Evolutionary conservation across 2,113 vertebrate genomes (phyloP), one percentile per base, ranked within the genome.

Genomic region (Pollimyrus isidori): DNA sequence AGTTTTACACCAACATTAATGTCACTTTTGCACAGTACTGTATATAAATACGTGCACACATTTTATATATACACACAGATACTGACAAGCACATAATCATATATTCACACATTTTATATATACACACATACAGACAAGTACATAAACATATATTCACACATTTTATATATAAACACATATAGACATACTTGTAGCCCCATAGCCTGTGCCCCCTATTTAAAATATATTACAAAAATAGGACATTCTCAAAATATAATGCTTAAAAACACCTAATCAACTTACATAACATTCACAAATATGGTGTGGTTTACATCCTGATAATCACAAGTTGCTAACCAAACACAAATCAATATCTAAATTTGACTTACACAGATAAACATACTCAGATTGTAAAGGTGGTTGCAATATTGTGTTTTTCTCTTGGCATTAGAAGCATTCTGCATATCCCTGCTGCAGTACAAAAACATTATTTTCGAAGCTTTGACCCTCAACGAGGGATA

Each of bases 71-170:
- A 73, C 50, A 93, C 92, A 89, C 92, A 92, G 90, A 90, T 39
- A 91, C 91, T 91, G 49, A 76, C 76, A 21, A 80, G 90, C 89
- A 92, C 91, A 92, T 42, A 62, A 83, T 90, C 88, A 90, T 1
- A 91, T 88, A 91, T 88, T 56, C 89, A 90, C 65, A 73, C 26
- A 30, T 30, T 30, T 30, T 73, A 73, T 35, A 73, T 73, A 73
- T 30, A 73, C 30, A 73, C 69, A 91, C 90, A 91, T 52, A 69
- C 62, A 90, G 49, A 76, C 76, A 21, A 80, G 90, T 90, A 92
- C 91, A 92, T 42, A 62, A 83, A 90, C 88, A 90, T 1, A 91
- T 88, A 91, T 88, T 56, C 89, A 90, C 65, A 73, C 26, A 30
- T 30, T 30, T 30, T 73, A 73, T 35, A 90, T 56, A 87, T 52